Conservation (phyloP, 2,888 invertebrate genomes). For the Xiphydria camelus region DNA sequence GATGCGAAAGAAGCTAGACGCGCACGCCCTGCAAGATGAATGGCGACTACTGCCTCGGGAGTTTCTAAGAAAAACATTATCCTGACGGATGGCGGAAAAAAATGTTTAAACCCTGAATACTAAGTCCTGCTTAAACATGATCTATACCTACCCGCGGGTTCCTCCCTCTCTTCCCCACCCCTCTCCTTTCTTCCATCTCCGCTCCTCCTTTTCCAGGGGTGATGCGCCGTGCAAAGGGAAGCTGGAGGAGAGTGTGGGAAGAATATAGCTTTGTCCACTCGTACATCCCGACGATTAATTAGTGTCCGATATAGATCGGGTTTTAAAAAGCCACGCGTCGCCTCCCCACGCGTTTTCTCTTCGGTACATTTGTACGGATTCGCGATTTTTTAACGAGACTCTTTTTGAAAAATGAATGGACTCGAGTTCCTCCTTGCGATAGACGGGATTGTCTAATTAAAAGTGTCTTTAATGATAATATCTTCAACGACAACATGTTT, state of each 20-base stretch:
- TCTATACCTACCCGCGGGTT: slow-evolving; percentile 25
- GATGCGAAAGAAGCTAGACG: slow-evolving; percentile 16
- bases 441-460: too few species aligned
- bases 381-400: background rate
- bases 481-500: too few species aligned
- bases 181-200: too few species aligned
- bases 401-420: slow-evolving; percentile 9
- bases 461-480: too few species aligned
- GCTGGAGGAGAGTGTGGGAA: too few species aligned
- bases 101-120: slow-evolving; percentile 35
- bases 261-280: too few species aligned
- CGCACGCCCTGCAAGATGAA: slow-evolving; percentile 26
- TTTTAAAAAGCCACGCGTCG: too few species aligned
- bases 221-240: too few species aligned
- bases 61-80: slow-evolving; percentile 42
- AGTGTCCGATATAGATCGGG: too few species aligned
- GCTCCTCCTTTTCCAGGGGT: too few species aligned
- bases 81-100: slow-evolving; percentile 34
- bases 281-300: too few species aligned
- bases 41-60: slow-evolving; percentile 25
- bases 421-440: background rate
- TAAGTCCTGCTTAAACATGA: slow-evolving; percentile 34
- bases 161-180: slow-evolving; percentile 11
- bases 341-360: too few species aligned
- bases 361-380: background rate